Conservation (phyloP, 2,888 invertebrate species). For the Epinotia brunnichana region DNA sequence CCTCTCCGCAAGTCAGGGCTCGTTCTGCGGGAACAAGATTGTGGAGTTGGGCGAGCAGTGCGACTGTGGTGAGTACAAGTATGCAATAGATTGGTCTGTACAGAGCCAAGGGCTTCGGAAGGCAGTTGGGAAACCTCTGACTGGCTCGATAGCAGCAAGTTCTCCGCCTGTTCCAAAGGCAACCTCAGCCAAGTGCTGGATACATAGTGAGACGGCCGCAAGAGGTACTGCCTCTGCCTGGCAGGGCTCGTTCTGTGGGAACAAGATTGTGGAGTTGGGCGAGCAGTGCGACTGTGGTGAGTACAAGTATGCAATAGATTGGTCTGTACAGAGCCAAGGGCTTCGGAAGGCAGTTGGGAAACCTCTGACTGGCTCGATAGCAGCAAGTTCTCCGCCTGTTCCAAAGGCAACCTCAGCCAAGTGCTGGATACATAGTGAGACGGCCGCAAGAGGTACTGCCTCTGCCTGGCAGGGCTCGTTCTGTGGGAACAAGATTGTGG, state of each 20-base stretch:
- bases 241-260: constrained; percentile 98
- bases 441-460: constrained; percentile 96
- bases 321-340: too few species aligned
- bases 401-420: constrained; percentile 90
- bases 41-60: constrained; percentile 99
- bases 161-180: constrained; percentile 96
- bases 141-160: constrained; percentile 98
- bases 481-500: constrained; percentile 99
- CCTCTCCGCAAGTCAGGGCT: constrained; percentile 93
- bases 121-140: too few species aligned
- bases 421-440: constrained; percentile 97
- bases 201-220: constrained; percentile 94
- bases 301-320: constrained; percentile 16
- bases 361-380: too few species aligned
- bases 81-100: neutral
- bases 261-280: constrained; percentile 98
- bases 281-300: constrained; percentile 98
- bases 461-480: constrained; percentile 95
- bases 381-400: too few species aligned
- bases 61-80: constrained; percentile 88
- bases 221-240: constrained; percentile 96
- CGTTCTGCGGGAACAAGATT: constrained; percentile 99
- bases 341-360: too few species aligned
- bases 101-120: too few species aligned
- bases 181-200: constrained; percentile 97